phyloP scores from a whole-genome alignment of 2,888 invertebrate genomes.

The Merodon equestris region DNA sequence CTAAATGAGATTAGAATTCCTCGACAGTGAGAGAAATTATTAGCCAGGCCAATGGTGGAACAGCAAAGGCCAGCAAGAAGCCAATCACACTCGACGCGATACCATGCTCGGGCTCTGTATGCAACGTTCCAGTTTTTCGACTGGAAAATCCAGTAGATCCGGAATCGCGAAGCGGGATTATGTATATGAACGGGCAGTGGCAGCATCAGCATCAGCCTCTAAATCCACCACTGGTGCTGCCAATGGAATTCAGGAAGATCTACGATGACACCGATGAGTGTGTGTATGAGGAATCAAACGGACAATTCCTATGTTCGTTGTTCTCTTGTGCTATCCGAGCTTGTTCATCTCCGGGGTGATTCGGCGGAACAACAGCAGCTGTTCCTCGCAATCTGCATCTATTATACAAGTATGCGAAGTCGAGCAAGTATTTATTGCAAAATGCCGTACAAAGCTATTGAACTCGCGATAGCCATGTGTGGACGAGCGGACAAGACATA shows the following conservation, averaged over 20 bases:
- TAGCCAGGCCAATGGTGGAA: constrained; percentile 64
- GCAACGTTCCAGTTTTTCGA: constrained; percentile 34
- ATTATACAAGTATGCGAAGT: too few relatives aligned
- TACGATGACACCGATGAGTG: constrained; percentile 54
- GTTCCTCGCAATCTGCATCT: constrained; percentile 45
- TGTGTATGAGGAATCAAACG: constrained; percentile 50
- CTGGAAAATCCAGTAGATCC: constrained; percentile 61
- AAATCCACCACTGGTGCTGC: constrained; percentile 21
- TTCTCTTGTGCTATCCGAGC: background rate
- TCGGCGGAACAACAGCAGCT: constrained; percentile 17
- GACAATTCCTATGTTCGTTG: background rate
- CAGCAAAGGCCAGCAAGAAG: constrained; percentile 49
- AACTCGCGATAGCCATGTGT: constrained; percentile 30
- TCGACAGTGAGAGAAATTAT: constrained; percentile 54
- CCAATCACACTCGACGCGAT: constrained; percentile 65
- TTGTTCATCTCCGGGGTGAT: constrained; percentile 15
- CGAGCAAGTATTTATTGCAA: constrained; percentile 50
- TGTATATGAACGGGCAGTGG: background rate
- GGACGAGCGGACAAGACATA: background rate
- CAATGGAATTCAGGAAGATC: constrained; percentile 60
- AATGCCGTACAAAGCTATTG: constrained; percentile 43
- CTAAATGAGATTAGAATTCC: constrained; percentile 64
- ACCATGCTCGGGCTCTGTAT: constrained; percentile 26
- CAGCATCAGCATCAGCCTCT: too few relatives aligned
- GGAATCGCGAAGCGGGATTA: constrained; percentile 56